A percentile compares a stretch with the other conserved stretches of the same genome.
These are phyloP conservation scores for Gortyna flavago DNA, from an alignment of 2,888 invertebrate species.

Conservation along the genomic window DNA sequence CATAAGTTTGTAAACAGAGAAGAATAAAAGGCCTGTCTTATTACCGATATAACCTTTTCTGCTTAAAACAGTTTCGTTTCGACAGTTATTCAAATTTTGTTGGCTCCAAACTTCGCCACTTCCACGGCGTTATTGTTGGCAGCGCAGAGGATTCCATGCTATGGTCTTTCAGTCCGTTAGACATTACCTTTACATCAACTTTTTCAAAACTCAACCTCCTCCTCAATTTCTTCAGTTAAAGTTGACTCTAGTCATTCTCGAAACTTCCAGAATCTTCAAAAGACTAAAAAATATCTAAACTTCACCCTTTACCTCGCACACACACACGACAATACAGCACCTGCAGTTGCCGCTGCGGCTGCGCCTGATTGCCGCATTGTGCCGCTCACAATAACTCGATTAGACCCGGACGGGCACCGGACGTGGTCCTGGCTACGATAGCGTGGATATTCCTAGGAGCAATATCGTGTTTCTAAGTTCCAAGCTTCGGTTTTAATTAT, in stretches of 20 bases:
- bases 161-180: not conserved
- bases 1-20: conserved; percentile 14
- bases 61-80: not conserved
- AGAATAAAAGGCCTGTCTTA: conserved; percentile 23
- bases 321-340: conserved; percentile 67
- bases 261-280: conserved; percentile 16
- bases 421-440: conserved; percentile 70
- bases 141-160: not conserved
- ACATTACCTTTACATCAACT: too few relatives aligned
- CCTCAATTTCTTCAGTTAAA: too few relatives aligned
- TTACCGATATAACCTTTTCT: not conserved
- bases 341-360: conserved; percentile 73
- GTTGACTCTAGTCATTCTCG: not conserved
- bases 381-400: conserved; percentile 89
- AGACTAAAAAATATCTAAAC: not conserved
- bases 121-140: not conserved
- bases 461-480: not conserved
- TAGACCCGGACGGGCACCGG: conserved; percentile 84
- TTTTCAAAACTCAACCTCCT: not conserved
- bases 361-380: conserved; percentile 88
- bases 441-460: conserved; percentile 69
- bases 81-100: not conserved
- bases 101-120: not conserved
- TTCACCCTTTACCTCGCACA: conserved; percentile 28
- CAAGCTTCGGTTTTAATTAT: not conserved